Percentiles rank a stretch among this genome's conserved stretches.
Evolutionary conservation across 2,113 vertebrate species (phyloP).

Genomic region (Cottus gobio): DNA sequence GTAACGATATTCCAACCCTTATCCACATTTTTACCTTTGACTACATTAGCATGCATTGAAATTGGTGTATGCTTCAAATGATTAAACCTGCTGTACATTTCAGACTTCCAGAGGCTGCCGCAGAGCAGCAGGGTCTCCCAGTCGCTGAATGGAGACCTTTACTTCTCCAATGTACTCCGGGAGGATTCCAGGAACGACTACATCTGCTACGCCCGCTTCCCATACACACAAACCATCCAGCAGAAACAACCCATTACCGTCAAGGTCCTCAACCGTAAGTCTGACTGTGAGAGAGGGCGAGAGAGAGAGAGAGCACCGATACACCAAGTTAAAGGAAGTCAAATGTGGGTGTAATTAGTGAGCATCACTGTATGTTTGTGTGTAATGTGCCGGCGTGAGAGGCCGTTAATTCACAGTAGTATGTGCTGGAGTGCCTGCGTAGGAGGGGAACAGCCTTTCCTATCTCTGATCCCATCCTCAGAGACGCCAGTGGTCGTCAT

Average conservation of each 20-base stretch:
- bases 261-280: constrained; percentile 93
- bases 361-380: background rate
- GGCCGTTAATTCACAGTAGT: constrained; percentile 7
- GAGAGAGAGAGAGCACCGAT: background rate
- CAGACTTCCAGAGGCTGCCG: constrained; percentile 95
- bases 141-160: constrained; percentile 96
- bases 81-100: background rate
- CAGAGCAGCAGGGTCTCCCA: constrained; percentile 94
- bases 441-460: constrained; percentile 66
- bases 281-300: background rate
- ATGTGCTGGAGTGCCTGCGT: constrained; percentile 36
- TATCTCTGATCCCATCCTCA: constrained; percentile 56
- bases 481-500: constrained; percentile 53
- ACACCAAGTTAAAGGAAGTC: background rate
- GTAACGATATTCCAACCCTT: background rate
- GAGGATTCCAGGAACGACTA: constrained; percentile 95
- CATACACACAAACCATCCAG: constrained; percentile 98
- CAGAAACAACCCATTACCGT: constrained; percentile 98
- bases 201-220: constrained; percentile 98
- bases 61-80: background rate
- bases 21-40: background rate
- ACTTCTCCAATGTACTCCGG: constrained; percentile 94
- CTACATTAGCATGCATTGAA: background rate
- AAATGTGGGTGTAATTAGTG: constrained; percentile 24
- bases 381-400: constrained; percentile 5